phyloP scores from a whole-genome alignment of 2,113 vertebrate species.

The Amphilophus citrinellus region DNA sequence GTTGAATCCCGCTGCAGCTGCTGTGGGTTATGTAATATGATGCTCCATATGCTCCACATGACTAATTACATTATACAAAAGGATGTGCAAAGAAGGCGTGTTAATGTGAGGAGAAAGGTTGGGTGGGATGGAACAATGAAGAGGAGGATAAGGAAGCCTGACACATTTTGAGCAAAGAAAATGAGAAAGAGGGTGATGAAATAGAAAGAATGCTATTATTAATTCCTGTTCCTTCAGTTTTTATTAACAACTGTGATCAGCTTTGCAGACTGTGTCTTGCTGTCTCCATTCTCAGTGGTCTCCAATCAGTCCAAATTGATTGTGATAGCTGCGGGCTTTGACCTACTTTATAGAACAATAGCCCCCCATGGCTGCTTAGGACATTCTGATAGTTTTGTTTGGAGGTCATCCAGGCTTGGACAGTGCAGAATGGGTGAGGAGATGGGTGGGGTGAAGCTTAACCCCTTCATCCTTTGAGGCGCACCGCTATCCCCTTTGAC shows the following conservation, averaged over 20 bases:
- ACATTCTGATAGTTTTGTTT: slow-evolving; percentile 81
- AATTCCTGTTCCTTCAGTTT: slow-evolving; percentile 71
- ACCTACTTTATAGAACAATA: slow-evolving; percentile 89
- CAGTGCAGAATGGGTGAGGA: not conserved
- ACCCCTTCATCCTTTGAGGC: slow-evolving; percentile 49
- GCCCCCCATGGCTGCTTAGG: slow-evolving; percentile 72
- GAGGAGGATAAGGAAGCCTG: slow-evolving; percentile 19
- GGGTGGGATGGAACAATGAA: slow-evolving; percentile 39
- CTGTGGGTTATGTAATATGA: slow-evolving; percentile 79
- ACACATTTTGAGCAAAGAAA: slow-evolving; percentile 24
- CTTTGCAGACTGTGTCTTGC: slow-evolving; percentile 53
- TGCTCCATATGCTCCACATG: slow-evolving; percentile 78
- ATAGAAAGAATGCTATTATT: slow-evolving; percentile 65
- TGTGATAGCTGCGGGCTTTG: slow-evolving; percentile 81
- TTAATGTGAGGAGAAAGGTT: slow-evolving; percentile 28
- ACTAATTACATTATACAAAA: slow-evolving; percentile 69
- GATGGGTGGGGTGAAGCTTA: slow-evolving; percentile 33
- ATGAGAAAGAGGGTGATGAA: slow-evolving; percentile 36
- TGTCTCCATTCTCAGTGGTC: slow-evolving; percentile 51
- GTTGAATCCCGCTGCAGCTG: slow-evolving; percentile 54
- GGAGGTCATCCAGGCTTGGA: slow-evolving; percentile 69
- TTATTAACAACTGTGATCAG: slow-evolving; percentile 77
- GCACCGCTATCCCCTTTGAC: slow-evolving; percentile 31
- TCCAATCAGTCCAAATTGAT: slow-evolving; percentile 77
- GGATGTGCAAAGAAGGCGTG: slow-evolving; percentile 29